Conservation (phyloP, 1,140 invertebrate genomes). For the Drosophila nebulosa region DNA sequence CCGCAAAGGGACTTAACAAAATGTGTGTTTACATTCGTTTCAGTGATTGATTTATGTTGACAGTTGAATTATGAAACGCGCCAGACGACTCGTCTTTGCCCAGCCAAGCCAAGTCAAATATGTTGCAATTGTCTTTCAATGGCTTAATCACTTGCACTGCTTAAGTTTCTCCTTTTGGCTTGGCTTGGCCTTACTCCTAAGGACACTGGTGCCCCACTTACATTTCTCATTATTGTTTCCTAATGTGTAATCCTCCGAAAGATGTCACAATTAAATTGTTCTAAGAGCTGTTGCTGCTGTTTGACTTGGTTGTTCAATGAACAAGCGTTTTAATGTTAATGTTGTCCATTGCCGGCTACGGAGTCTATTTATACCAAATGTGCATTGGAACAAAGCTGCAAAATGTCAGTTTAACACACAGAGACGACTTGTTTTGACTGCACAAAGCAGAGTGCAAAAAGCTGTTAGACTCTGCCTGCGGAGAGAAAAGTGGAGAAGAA, state of each 20-base stretch:
- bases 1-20: background rate
- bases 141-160: too few species aligned
- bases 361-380: slow-evolving; percentile 78
- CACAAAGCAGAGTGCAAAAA: slow-evolving; percentile 56
- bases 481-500: slow-evolving; percentile 5
- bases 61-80: background rate
- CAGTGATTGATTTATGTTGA: slow-evolving; percentile 55
- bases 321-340: slow-evolving; percentile 76
- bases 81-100: background rate
- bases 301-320: slow-evolving; percentile 74
- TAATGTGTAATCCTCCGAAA: background rate
- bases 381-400: slow-evolving; percentile 38
- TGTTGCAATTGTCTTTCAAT: too few species aligned
- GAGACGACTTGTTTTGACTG: background rate
- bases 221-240: slow-evolving; percentile 67
- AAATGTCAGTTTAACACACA: slow-evolving; percentile 62
- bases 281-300: slow-evolving; percentile 18
- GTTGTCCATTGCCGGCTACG: slow-evolving; percentile 77
- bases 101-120: too few species aligned
- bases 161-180: background rate
- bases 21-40: background rate
- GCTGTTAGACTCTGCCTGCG: slow-evolving; percentile 8
- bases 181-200: background rate
- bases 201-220: slow-evolving; percentile 52
- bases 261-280: slow-evolving; percentile 33